phyloP scores from a whole-genome alignment of 2,113 vertebrate genomes.

The Gambusia affinis region DNA sequence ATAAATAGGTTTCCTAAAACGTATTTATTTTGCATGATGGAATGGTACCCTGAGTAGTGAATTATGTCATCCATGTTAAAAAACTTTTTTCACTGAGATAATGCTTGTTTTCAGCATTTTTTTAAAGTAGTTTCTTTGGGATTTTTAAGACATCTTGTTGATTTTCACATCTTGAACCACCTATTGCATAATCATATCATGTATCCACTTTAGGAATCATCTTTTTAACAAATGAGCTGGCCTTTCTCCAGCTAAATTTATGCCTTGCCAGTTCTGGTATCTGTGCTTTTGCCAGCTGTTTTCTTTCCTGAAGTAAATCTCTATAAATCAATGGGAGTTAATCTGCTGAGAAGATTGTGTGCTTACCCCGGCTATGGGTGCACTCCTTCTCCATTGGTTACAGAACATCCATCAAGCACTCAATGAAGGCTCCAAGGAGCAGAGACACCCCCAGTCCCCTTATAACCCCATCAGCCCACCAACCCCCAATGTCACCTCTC shows the following conservation, averaged over 20 bases:
- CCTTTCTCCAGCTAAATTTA: constrained; percentile 65
- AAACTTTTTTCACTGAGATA: neutral
- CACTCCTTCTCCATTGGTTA: constrained; percentile 79
- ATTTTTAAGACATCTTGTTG: neutral
- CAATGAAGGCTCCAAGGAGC: constrained; percentile 68
- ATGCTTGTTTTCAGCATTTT: neutral
- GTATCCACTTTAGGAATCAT: constrained; percentile 36
- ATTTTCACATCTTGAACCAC: constrained; percentile 3
- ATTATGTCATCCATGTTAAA: neutral
- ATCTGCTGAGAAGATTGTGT: constrained; percentile 78
- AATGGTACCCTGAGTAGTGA: neutral
- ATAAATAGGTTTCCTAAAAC: too few species aligned
- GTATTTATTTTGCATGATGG: neutral
- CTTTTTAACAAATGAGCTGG: constrained; percentile 64
- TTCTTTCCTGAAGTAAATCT: constrained; percentile 78
- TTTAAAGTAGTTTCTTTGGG: neutral
- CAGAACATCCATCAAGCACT: constrained; percentile 79
- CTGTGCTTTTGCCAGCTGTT: constrained; percentile 79
- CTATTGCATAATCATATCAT: constrained; percentile 24
- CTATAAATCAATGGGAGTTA: constrained; percentile 82
- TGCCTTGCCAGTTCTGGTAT: constrained; percentile 66
- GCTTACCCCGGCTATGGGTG: constrained; percentile 50
- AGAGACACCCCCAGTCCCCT: constrained; percentile 61
- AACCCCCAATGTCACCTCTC: constrained; percentile 15
- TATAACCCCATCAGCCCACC: constrained; percentile 52